These are phyloP conservation scores for Drosophila formosana DNA, from an alignment of 2,888 invertebrate genomes.

Conservation along the genomic window DNA sequence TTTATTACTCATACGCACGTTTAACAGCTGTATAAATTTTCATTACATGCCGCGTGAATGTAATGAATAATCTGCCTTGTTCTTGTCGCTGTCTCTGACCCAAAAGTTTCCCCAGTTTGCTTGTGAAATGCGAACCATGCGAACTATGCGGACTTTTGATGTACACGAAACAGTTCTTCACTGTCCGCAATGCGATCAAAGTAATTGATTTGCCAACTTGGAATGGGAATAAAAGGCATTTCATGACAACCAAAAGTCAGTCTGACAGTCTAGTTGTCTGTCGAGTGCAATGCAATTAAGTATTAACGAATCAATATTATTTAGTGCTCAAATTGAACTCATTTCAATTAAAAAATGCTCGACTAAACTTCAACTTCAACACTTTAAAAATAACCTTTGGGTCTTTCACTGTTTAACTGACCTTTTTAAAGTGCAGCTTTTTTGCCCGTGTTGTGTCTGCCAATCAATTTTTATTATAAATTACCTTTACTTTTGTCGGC, in stretches of 20 bases:
- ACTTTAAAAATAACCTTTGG: not conserved
- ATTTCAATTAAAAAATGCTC: not conserved
- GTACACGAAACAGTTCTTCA: constrained; percentile 32
- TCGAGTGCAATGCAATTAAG: constrained; percentile 19
- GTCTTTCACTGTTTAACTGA: not conserved
- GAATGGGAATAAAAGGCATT: constrained; percentile 2
- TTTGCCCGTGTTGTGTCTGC: not conserved
- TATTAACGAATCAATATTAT: not conserved
- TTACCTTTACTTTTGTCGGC: constrained; percentile 59
- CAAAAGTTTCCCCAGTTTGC: not conserved
- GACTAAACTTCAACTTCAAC: not conserved
- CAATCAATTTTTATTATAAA: constrained; percentile 16
- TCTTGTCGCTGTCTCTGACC: constrained; percentile 7
- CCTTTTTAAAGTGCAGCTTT: not conserved
- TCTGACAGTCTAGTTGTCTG: not conserved
- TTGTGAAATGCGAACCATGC: not conserved
- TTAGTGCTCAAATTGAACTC: not conserved
- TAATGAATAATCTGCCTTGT: constrained; percentile 72
- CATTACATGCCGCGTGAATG: constrained; percentile 65
- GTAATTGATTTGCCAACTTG: constrained; percentile 43
- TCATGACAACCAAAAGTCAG: not conserved
- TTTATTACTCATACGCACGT: constrained; percentile 78
- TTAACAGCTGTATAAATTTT: constrained; percentile 76
- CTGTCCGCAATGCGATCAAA: constrained; percentile 42
- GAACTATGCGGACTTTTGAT: constrained; percentile 28